phyloP scores from a whole-genome alignment of 2,113 vertebrate species.

The Callipepla californica region DNA sequence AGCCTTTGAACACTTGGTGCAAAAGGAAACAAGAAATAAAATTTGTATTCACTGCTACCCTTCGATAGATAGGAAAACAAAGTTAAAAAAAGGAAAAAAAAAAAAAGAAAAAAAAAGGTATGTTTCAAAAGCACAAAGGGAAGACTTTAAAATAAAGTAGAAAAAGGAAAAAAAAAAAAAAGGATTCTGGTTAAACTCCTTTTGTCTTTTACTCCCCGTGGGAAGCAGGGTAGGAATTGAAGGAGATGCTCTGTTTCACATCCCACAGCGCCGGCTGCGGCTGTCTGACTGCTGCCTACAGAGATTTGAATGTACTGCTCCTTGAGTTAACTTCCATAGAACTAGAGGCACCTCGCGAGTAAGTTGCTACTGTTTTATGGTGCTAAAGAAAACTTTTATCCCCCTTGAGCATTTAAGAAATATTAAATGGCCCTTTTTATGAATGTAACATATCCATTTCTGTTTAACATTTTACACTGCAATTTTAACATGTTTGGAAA shows the following conservation, averaged over 20 bases:
- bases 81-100: slow-evolving; percentile 42
- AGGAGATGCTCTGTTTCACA: slow-evolving; percentile 79
- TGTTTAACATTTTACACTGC: slow-evolving; percentile 97
- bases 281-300: slow-evolving; percentile 91
- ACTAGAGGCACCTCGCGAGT: slow-evolving; percentile 91
- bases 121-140: slow-evolving; percentile 79
- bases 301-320: slow-evolving; percentile 97
- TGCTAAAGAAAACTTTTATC: slow-evolving; percentile 89
- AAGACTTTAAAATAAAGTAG: slow-evolving; percentile 60
- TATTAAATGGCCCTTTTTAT: slow-evolving; percentile 90
- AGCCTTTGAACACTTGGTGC: slow-evolving; percentile 70
- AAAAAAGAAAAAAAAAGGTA: slow-evolving; percentile 45
- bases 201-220: slow-evolving; percentile 74
- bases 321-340: slow-evolving; percentile 84
- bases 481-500: slow-evolving; percentile 96
- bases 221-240: slow-evolving; percentile 76
- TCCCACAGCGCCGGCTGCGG: slow-evolving; percentile 78
- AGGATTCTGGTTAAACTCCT: slow-evolving; percentile 68
- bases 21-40: slow-evolving; percentile 47
- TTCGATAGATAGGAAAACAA: slow-evolving; percentile 34
- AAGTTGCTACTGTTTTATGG: slow-evolving; percentile 95
- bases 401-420: slow-evolving; percentile 84
- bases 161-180: neutral
- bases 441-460: slow-evolving; percentile 98
- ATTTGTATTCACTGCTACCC: slow-evolving; percentile 61